phyloP scores from a whole-genome alignment of 2,113 vertebrate genomes.

The Oophaga pumilio region DNA sequence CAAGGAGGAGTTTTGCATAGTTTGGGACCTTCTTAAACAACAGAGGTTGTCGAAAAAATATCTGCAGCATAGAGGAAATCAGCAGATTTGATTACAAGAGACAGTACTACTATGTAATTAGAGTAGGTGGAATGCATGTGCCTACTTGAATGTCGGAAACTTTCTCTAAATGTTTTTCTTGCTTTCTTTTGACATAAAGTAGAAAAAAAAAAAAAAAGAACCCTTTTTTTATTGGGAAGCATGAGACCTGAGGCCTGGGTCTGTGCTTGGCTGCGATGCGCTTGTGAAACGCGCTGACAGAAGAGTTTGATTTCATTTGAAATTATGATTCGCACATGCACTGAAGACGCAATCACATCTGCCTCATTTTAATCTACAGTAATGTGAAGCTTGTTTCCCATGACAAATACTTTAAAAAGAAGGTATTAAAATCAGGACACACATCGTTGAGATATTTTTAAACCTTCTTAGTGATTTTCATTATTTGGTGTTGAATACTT shows the following conservation, averaged over 20 bases:
- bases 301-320: constrained; percentile 39
- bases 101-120: constrained; percentile 39
- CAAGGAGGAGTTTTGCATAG: not conserved
- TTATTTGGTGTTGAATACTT: constrained; percentile 6
- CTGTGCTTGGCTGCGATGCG: not conserved
- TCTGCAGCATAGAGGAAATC: constrained; percentile 2
- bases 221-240: not conserved
- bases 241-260: not conserved
- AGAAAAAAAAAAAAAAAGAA: constrained; percentile 3
- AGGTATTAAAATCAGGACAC: constrained; percentile 9
- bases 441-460: not conserved
- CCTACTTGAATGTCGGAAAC: constrained; percentile 1
- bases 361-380: constrained; percentile 26
- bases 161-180: not conserved
- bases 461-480: not conserved
- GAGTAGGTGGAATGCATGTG: not conserved
- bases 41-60: not conserved
- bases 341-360: constrained; percentile 28
- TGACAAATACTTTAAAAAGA: constrained; percentile 11
- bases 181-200: not conserved
- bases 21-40: constrained; percentile 12
- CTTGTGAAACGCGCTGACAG: not conserved
- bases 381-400: not conserved
- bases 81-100: constrained; percentile 42
- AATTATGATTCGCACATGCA: constrained; percentile 14